A percentile compares a stretch with the other conserved stretches of the same genome.
Conservation (phyloP, 2,888 invertebrate species). For the Microplitis deprimator region DNA sequence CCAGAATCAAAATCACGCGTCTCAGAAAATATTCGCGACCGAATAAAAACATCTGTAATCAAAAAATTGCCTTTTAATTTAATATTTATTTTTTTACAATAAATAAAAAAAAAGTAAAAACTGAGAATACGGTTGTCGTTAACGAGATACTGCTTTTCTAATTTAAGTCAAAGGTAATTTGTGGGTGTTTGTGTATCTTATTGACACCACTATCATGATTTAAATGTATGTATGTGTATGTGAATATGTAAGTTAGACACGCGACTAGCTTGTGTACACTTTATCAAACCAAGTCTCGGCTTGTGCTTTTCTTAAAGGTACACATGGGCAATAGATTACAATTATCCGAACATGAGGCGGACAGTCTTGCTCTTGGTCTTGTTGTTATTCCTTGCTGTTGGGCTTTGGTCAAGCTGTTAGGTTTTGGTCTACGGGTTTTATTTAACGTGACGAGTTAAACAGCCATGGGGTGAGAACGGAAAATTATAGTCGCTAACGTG, state of each 20-base stretch:
- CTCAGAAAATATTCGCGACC: constrained; percentile 7
- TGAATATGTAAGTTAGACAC: constrained; percentile 41
- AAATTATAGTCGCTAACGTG: constrained; percentile 41
- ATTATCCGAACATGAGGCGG: constrained; percentile 66
- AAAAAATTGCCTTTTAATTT: too few species aligned
- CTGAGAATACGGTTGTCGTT: constrained; percentile 14
- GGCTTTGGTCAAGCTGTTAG: not conserved
- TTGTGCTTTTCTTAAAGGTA: constrained; percentile 37
- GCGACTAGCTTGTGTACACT: constrained; percentile 56
- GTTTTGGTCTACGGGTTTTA: not conserved
- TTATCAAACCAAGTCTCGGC: constrained; percentile 58
- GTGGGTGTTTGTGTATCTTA: constrained; percentile 29
- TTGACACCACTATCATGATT: constrained; percentile 20
- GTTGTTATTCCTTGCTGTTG: constrained; percentile 13
- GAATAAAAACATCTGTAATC: too few species aligned
- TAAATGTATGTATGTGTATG: constrained; percentile 18
- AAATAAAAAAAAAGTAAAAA: too few species aligned
- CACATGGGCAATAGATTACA: constrained; percentile 66
- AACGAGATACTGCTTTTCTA: constrained; percentile 53
- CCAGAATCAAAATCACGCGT: constrained; percentile 3
- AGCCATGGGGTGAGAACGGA: constrained; percentile 20
- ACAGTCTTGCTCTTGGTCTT: constrained; percentile 41
- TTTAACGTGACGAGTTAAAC: not conserved
- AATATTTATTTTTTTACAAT: too few species aligned
- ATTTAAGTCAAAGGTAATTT: constrained; percentile 42